Conservation (phyloP, 2,888 invertebrate species). For the Hirudinaria manillensis region DNA sequence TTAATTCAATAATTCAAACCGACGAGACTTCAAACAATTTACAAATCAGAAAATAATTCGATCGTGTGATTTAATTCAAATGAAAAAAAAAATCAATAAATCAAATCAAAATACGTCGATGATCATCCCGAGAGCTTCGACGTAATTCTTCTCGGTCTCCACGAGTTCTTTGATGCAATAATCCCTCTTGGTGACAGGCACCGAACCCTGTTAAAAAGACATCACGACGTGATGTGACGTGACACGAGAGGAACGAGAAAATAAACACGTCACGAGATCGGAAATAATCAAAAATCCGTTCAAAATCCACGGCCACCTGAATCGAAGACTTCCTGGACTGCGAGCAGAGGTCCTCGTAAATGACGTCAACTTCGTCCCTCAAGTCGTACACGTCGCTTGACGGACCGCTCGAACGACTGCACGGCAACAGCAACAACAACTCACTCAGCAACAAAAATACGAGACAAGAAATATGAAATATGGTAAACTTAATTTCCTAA, state of each 20-base stretch:
- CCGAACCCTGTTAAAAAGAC: slow-evolving; percentile 22
- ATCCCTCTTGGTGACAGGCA: slow-evolving; percentile 73
- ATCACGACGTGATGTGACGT: neutral
- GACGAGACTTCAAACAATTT: too few relatives aligned
- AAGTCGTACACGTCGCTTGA: slow-evolving; percentile 35
- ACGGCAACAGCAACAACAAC: neutral
- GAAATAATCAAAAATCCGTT: neutral
- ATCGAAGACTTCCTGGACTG: slow-evolving; percentile 29
- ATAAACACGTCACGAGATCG: neutral
- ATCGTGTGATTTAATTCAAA: too few relatives aligned
- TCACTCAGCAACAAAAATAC: neutral
- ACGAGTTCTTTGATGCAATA: slow-evolving; percentile 74
- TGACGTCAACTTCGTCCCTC: slow-evolving; percentile 34
- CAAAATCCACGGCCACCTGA: slow-evolving; percentile 2
- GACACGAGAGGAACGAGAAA: neutral
- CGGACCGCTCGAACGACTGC: slow-evolving; percentile 18
- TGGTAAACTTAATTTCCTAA: neutral
- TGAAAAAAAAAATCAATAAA: slow-evolving; percentile 10
- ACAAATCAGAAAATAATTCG: too few relatives aligned
- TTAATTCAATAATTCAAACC: too few relatives aligned
- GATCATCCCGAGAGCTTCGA: slow-evolving; percentile 73
- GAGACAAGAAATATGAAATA: neutral
- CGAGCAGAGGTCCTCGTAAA: slow-evolving; percentile 41
- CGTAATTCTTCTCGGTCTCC: slow-evolving; percentile 93
- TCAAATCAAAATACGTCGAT: slow-evolving; percentile 42